A percentile compares a stretch with the other conserved stretches of the same genome.
Conservation (phyloP, 2,888 invertebrate species). For the Exocentrus adspersus region DNA sequence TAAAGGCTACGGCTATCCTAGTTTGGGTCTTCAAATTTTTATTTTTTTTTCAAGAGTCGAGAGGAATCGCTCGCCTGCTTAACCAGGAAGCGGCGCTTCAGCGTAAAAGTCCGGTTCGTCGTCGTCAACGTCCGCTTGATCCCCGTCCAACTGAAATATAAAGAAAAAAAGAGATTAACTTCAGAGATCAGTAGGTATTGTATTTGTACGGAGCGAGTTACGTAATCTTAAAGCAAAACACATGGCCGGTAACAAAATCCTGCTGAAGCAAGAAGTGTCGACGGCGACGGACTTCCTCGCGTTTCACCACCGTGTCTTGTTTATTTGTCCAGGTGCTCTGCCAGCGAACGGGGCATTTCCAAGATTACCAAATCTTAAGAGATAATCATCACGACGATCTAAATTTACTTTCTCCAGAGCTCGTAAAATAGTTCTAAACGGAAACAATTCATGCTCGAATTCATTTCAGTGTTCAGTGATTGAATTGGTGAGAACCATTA, state of each 20-base stretch:
- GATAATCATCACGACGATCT: not conserved
- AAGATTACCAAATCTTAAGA: slow-evolving; percentile 20
- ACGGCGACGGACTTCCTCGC: slow-evolving; percentile 5
- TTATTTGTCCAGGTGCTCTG: slow-evolving; percentile 31
- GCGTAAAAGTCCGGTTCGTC: slow-evolving; percentile 96
- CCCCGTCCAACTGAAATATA: slow-evolving; percentile 81
- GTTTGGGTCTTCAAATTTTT: too few relatives aligned
- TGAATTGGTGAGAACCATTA: too few relatives aligned
- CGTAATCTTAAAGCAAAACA: too few relatives aligned
- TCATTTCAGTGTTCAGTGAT: too few relatives aligned
- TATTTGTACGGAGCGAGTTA: too few relatives aligned
- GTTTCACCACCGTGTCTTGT: slow-evolving; percentile 15
- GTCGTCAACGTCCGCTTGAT: slow-evolving; percentile 80
- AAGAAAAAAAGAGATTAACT: not conserved
- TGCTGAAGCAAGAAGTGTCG: too few relatives aligned
- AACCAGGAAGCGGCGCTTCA: slow-evolving; percentile 86
- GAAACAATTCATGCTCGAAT: too few relatives aligned
- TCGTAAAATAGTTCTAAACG: too few relatives aligned
- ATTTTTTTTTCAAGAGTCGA: not conserved
- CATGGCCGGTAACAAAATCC: slow-evolving; percentile 1
- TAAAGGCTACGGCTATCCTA: too few relatives aligned
- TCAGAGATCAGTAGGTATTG: too few relatives aligned
- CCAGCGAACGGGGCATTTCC: slow-evolving; percentile 23
- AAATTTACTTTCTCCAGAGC: too few relatives aligned
- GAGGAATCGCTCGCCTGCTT: slow-evolving; percentile 52